These are phyloP conservation scores for Chelonus insularis DNA, from an alignment of 1,140 invertebrate species.

Conservation along the genomic window DNA sequence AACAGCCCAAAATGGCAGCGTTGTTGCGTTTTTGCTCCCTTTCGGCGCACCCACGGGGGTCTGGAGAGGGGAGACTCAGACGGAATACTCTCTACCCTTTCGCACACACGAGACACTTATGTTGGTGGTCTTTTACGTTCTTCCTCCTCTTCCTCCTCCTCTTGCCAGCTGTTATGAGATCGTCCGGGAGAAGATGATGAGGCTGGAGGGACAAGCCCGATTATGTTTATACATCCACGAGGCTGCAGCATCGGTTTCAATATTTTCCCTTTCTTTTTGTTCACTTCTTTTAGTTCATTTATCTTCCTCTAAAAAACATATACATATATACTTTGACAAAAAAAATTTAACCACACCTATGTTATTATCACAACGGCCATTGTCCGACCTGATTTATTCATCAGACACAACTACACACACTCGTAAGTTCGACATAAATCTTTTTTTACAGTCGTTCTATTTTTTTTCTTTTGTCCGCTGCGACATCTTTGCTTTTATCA, in stretches of 20 bases:
- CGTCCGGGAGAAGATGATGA: background rate
- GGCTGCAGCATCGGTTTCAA: background rate
- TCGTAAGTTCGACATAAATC: background rate
- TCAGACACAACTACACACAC: background rate
- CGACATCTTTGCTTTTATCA: too few relatives aligned
- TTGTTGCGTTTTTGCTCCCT: constrained; percentile 24
- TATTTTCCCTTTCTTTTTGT: background rate
- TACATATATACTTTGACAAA: background rate
- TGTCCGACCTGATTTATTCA: constrained; percentile 1
- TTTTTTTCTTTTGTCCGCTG: too few relatives aligned
- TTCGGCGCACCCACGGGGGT: constrained; percentile 3
- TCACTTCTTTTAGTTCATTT: too few relatives aligned
- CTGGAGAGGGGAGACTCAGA: background rate
- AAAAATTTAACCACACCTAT: constrained; percentile 10
- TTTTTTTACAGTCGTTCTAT: background rate
- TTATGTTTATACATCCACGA: background rate
- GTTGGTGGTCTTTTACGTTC: background rate
- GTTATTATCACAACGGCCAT: constrained; percentile 13
- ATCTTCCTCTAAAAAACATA: background rate
- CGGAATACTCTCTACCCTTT: background rate
- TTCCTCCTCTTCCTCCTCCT: background rate
- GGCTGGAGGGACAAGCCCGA: background rate
- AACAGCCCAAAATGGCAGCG: constrained; percentile 29
- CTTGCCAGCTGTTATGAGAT: background rate
- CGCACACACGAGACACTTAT: background rate